Conservation (phyloP, 2,113 vertebrate species). For the Eurystomus gularis region DNA sequence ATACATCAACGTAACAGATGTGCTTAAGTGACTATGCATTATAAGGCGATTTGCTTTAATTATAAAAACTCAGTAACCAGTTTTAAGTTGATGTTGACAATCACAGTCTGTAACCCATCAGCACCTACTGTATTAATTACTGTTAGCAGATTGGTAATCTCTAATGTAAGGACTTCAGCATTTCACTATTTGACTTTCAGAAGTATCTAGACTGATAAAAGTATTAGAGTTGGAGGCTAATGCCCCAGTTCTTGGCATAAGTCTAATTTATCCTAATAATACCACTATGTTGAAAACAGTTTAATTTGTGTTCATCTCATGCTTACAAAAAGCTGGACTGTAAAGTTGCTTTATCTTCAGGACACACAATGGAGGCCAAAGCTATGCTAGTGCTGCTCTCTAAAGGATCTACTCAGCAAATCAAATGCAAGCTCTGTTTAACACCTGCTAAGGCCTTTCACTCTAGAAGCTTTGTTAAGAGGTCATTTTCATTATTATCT, state of each 20-base stretch:
- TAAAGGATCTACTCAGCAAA: not conserved
- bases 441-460: not conserved
- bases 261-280: not conserved
- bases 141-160: not conserved
- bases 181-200: not conserved
- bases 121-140: not conserved
- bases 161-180: not conserved
- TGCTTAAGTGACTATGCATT: constrained; percentile 21
- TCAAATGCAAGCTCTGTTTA: not conserved
- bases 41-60: not conserved
- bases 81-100: not conserved
- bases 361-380: not conserved
- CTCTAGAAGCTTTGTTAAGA: not conserved
- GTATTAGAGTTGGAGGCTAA: not conserved
- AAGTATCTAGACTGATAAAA: not conserved
- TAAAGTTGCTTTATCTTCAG: not conserved
- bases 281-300: not conserved
- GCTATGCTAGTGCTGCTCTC: not conserved
- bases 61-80: not conserved
- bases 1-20: constrained; percentile 43
- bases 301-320: not conserved
- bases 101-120: not conserved
- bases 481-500: not conserved
- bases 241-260: not conserved
- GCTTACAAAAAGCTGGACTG: not conserved